Evolutionary conservation across 1,140 invertebrate genomes (phyloP), one percentile per base, ranked within the genome.

Genomic region (Pantala flavescens): DNA sequence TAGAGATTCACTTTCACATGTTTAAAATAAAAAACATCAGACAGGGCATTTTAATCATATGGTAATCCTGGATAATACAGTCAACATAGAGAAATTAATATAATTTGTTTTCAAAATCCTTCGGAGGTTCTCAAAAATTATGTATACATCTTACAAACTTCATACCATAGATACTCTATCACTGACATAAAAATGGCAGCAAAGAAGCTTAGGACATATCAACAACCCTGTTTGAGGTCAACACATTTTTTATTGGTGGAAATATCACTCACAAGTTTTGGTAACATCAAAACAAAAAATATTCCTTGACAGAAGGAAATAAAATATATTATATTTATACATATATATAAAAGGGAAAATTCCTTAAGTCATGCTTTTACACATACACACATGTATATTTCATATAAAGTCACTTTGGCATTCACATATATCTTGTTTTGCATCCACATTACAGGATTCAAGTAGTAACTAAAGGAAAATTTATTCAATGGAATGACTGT

Each of bases 181-280:
- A 63, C n/a, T 14, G 12, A 63, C 12, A 19, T 21, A 63, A 1
- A 63, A 63, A 63, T 63, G 14, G 49, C 49, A 63, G 49, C 49
- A 63, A 63, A 36, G n/a, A 63, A 63, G 5, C 49, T 7, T 63
- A 63, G 49, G n/a, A 63, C 5, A 63, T 63, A 63, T 63, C 14
- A 63, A 63, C 49, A 63, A 63, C 49, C 49, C 49, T 63, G 49
- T 36, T 63, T 63, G n/a, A 63, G 49, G 49, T 63, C 49, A 63
- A 63, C 49, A 63, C 28, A 36, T 36, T 63, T 63, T 49, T 63
- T 63, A 63, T 63, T 63, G 14, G 49, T 21, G n/a, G 49, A 63
- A 63, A 63, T 63, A 63, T 63, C 49, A 63, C 49, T 63, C 49
- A 63, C 49, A 63, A 19, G n/a, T 63, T 63, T 63, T 63, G 49